Conservation (phyloP, 2,888 invertebrate species). For the Plebejus argus region DNA sequence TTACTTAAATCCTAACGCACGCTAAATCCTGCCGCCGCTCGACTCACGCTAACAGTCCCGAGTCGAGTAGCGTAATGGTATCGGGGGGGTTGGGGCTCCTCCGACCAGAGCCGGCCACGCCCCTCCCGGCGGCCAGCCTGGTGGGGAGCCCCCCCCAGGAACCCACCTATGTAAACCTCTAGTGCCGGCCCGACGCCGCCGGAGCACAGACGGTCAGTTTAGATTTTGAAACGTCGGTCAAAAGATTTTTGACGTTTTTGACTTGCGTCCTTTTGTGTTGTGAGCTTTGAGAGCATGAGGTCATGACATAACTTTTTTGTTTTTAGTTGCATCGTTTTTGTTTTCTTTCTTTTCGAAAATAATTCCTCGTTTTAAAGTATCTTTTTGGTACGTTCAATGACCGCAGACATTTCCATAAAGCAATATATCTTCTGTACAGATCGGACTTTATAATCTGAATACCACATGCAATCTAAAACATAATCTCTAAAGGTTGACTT, state of each 20-base stretch:
- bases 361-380: not conserved
- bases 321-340: slow-evolving; percentile 23
- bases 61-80: slow-evolving; percentile 81
- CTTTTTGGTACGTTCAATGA: not conserved
- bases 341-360: slow-evolving; percentile 6
- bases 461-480: not conserved
- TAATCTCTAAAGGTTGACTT: not conserved
- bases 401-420: slow-evolving; percentile 10
- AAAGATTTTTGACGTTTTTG: slow-evolving; percentile 18
- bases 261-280: slow-evolving; percentile 36
- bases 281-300: slow-evolving; percentile 42
- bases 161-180: slow-evolving; percentile 96
- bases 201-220: slow-evolving; percentile 68
- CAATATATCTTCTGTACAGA: slow-evolving; percentile 19
- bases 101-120: slow-evolving; percentile 79
- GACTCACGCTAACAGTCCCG: slow-evolving; percentile 65
- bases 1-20: slow-evolving; percentile 42
- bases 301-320: slow-evolving; percentile 29
- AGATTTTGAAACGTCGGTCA: slow-evolving; percentile 33
- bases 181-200: slow-evolving; percentile 82
- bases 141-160: slow-evolving; percentile 87
- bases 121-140: slow-evolving; percentile 67
- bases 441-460: not conserved
- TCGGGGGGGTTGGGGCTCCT: slow-evolving; percentile 73
- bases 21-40: slow-evolving; percentile 61